phyloP scores from a whole-genome alignment of 2,888 invertebrate genomes.

The Dermolepida albohirtum region DNA sequence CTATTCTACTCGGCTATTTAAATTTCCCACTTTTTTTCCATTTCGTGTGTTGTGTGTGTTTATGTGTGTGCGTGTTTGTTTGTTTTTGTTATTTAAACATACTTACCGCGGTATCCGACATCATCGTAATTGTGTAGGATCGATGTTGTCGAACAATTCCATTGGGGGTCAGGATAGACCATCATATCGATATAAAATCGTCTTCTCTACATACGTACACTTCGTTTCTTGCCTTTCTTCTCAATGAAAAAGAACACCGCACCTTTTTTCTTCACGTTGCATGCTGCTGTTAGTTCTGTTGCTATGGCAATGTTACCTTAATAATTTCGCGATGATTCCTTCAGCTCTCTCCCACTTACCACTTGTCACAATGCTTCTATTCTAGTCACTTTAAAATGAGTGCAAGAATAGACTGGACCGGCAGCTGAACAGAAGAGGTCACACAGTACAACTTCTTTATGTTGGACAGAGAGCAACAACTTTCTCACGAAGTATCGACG shows the following conservation, averaged over 20 bases:
- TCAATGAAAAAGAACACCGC: slow-evolving; percentile 53
- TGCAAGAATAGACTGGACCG: slow-evolving; percentile 48
- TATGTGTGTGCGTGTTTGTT: slow-evolving; percentile 3
- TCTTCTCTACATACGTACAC: slow-evolving; percentile 58
- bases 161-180: slow-evolving; percentile 75
- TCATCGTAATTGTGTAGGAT: slow-evolving; percentile 76
- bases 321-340: slow-evolving; percentile 53
- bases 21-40: too few relatives aligned
- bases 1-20: too few relatives aligned
- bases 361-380: slow-evolving; percentile 44
- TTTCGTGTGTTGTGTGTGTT: too few relatives aligned
- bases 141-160: slow-evolving; percentile 67
- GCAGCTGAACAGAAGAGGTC: slow-evolving; percentile 51
- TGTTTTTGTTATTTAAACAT: slow-evolving; percentile 40
- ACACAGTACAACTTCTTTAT: slow-evolving; percentile 53
- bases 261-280: slow-evolving; percentile 53
- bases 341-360: slow-evolving; percentile 51
- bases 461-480: slow-evolving; percentile 51
- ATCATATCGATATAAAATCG: slow-evolving; percentile 59
- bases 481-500: slow-evolving; percentile 30
- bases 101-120: slow-evolving; percentile 74
- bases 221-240: slow-evolving; percentile 62
- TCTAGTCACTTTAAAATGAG: slow-evolving; percentile 34
- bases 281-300: slow-evolving; percentile 54
- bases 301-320: slow-evolving; percentile 46